These are phyloP conservation scores for Miltochrista miniata DNA, from an alignment of 2,888 invertebrate species.

Conservation along the genomic window DNA sequence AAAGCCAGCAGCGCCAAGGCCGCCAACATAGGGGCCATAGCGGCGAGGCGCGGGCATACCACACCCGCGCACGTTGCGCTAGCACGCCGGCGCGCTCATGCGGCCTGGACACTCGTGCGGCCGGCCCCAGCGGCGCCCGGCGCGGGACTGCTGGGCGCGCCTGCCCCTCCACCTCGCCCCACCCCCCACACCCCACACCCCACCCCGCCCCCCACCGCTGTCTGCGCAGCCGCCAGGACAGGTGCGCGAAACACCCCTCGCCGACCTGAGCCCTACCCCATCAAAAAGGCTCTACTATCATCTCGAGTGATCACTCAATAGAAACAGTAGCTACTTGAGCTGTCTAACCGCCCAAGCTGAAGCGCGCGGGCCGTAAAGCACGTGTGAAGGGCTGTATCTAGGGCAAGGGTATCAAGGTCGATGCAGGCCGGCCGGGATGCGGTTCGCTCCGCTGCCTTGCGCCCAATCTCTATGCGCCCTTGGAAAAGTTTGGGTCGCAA, in stretches of 20 bases:
- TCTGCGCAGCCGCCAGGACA: slow-evolving; percentile 54
- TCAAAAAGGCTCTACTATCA: slow-evolving; percentile 43
- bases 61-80: slow-evolving; percentile 82
- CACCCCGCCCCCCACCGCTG: no score
- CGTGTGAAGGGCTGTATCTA: slow-evolving; percentile 37
- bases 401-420: slow-evolving; percentile 69
- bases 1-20: slow-evolving; percentile 77
- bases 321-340: slow-evolving; percentile 19
- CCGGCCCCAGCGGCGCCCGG: slow-evolving; percentile 76
- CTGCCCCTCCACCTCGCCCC: slow-evolving; percentile 49
- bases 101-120: slow-evolving; percentile 63
- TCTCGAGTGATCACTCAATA: slow-evolving; percentile 41
- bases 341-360: slow-evolving; percentile 20
- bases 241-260: slow-evolving; percentile 56
- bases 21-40: slow-evolving; percentile 75
- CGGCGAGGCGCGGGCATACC: slow-evolving; percentile 81
- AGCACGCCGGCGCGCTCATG: slow-evolving; percentile 79
- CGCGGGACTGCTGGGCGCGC: slow-evolving; percentile 75
- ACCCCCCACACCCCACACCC: slow-evolving; percentile 39
- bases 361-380: slow-evolving; percentile 24
- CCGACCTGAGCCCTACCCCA: slow-evolving; percentile 34
- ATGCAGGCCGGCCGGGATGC: slow-evolving; percentile 52
- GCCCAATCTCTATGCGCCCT: slow-evolving; percentile 56
- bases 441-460: slow-evolving; percentile 38
- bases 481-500: slow-evolving; percentile 43